Percentiles rank a stretch among this genome's conserved stretches.
Evolutionary conservation across 2,797 vertebrate species (phyloP).

Genomic region (Cygnus olor): DNA sequence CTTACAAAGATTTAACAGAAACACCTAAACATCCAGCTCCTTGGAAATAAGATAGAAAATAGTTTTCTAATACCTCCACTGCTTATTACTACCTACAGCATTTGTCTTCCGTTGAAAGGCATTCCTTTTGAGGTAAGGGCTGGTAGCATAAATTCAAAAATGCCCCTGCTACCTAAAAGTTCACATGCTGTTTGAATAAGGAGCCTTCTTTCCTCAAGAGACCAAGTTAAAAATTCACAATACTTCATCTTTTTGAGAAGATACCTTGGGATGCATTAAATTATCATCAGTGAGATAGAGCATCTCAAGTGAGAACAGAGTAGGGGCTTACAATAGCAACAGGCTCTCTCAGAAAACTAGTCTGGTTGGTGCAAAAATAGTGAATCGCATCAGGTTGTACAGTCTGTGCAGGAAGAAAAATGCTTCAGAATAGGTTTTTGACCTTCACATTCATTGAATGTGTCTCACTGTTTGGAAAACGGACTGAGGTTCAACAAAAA

Average conservation of each 20-base stretch:
- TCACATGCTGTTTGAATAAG: not conserved
- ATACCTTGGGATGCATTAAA: not conserved
- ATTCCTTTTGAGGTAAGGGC: not conserved
- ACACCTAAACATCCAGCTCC: not conserved
- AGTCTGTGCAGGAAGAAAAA: not conserved
- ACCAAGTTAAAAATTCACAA: not conserved
- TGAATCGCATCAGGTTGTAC: not conserved
- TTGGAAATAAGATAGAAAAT: not conserved
- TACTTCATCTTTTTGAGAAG: not conserved
- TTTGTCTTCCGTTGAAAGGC: not conserved
- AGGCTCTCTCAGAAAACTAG: not conserved
- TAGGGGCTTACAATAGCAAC: not conserved
- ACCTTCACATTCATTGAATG: not conserved
- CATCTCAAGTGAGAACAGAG: not conserved
- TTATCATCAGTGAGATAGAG: not conserved
- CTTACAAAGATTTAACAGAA: not conserved
- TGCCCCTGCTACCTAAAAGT: not conserved
- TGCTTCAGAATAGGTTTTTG: not conserved
- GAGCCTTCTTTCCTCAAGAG: not conserved
- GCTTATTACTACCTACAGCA: not conserved
- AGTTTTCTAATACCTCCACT: not conserved
- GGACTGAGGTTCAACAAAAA: not conserved
- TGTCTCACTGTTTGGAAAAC: not conserved
- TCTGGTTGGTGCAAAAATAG: not conserved
- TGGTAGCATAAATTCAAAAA: not conserved